Evolutionary conservation across 2,888 invertebrate species (phyloP), one percentile per base, ranked within the genome.

Genomic region (Julus scandinavius): DNA sequence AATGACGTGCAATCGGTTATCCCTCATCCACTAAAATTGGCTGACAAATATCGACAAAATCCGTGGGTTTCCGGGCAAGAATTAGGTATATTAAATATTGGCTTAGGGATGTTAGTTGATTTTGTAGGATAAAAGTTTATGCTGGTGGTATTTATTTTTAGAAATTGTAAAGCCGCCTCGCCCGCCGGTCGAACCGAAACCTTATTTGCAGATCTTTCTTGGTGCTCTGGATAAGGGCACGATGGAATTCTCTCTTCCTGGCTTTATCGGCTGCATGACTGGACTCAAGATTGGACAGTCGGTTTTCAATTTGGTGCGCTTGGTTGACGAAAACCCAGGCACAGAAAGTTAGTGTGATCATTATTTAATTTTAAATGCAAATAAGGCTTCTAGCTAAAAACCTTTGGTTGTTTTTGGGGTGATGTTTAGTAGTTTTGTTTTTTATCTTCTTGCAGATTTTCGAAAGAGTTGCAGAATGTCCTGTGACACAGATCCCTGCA

Each of bases 81-180:
- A 40, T 88, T 90, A 84, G 90, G 90, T 90, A 86, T 41, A 72
- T 85, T 54, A 6, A 87, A 41, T 49, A n/a, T 29, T 72, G 20
- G 9, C 29, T 72, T 11, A 2, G 0, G 1, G 9, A 9, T 72
- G 29, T 3, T 72, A 72, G 4, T 3, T 0, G 20, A 72, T 72
- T 29, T 72, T 9, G 40, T 49, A 9, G 41, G 6, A 29, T 38
- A 84, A 9, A 41, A 85, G 20, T 1, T 29, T n/a, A 54, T 50
- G 1, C 11, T 29, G 50, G 50, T 29, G 0, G 29, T 38, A 17
- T 87, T n/a, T 40, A 45, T 40, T 17, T 93, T 72, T 93, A 96
- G 97, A 97, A 94, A 96, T 97, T 58, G 94, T 97, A 86, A 96
- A 96, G 88, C 97, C 97, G 9, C 97, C 97, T 92, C 94, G 97